phyloP scores from a whole-genome alignment of 1,140 invertebrate genomes.

The Drosophila miranda region DNA sequence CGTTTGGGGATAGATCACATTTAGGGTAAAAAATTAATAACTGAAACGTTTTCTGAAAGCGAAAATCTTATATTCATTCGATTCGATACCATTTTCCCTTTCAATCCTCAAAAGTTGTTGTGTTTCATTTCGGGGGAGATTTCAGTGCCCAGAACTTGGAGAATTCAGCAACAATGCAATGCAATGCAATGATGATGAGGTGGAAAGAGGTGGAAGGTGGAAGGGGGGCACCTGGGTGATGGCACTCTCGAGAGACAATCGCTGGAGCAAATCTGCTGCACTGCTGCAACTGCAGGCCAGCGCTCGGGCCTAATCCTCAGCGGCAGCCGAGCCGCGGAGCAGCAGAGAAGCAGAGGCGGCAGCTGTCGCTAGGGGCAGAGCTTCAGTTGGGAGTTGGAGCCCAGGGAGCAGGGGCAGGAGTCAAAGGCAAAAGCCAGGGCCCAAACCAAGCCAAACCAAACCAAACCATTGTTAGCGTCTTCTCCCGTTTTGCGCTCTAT shows the following conservation, averaged over 20 bases:
- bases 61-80: no score
- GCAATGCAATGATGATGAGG: no score
- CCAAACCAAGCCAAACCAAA: constrained; percentile 7
- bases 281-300: not conserved
- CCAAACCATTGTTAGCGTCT: constrained; percentile 52
- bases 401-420: not conserved
- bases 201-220: no score
- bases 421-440: not conserved
- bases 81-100: not conserved
- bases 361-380: constrained; percentile 61
- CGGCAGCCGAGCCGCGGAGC: constrained; percentile 31
- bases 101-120: not conserved
- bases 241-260: constrained; percentile 39
- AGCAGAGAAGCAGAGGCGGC: constrained; percentile 41
- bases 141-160: constrained; percentile 13
- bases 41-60: no score
- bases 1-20: no score
- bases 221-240: constrained; percentile 16
- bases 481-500: constrained; percentile 43
- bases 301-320: constrained; percentile 48
- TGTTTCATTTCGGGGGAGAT: not conserved
- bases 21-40: no score
- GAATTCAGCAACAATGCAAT: constrained; percentile 31
- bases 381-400: not conserved
- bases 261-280: constrained; percentile 40